Conservation (phyloP, 2,113 vertebrate genomes). For the Chinchilla lanigera region DNA sequence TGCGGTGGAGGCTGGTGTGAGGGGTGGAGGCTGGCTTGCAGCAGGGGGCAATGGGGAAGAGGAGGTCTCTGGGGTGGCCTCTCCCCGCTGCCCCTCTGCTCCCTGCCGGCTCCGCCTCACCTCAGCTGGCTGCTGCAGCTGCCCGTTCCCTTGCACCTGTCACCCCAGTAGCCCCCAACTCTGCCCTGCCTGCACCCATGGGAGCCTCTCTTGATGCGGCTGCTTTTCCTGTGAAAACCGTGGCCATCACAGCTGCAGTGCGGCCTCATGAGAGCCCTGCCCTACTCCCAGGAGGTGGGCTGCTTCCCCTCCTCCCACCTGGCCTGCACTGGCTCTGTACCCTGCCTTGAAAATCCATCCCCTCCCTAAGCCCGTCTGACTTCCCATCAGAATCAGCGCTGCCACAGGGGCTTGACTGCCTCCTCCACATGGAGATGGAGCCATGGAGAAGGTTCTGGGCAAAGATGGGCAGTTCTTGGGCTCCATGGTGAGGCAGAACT, state of each 20-base stretch:
- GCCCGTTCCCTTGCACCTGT: background rate
- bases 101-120: background rate
- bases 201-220: no score
- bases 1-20: no score
- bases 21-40: background rate
- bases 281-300: accelerated
- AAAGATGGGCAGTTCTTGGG: background rate
- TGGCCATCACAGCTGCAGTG: accelerated
- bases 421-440: background rate
- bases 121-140: background rate
- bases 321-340: background rate
- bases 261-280: background rate
- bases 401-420: background rate
- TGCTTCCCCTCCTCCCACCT: accelerated
- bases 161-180: background rate
- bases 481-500: background rate
- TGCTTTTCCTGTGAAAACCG: background rate
- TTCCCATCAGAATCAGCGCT: accelerated
- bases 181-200: background rate
- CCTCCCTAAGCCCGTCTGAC: accelerated
- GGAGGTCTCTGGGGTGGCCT: background rate
- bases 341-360: background rate
- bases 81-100: background rate
- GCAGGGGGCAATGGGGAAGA: background rate
- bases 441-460: background rate